A percentile compares a stretch with the other conserved stretches of the same genome.
These are phyloP conservation scores for Lepidurus packardi DNA, from an alignment of 1,140 invertebrate species.

Conservation along the genomic window DNA sequence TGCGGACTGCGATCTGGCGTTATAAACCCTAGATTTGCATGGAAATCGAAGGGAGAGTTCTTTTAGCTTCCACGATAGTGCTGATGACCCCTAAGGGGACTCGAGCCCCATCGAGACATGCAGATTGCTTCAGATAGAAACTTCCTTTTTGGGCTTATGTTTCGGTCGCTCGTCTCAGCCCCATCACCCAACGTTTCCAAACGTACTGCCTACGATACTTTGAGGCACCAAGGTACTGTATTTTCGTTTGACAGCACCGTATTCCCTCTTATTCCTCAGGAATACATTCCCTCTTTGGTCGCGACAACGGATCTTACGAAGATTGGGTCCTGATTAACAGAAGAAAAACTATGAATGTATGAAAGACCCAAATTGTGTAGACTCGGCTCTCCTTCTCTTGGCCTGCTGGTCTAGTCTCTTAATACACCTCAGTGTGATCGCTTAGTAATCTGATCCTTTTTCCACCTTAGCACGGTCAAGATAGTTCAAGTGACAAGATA, in stretches of 20 bases:
- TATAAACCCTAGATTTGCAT: not conserved
- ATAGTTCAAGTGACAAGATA: not conserved
- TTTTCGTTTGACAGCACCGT: too few species aligned
- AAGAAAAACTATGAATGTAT: too few species aligned
- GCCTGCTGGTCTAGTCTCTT: not conserved
- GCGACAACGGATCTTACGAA: not conserved
- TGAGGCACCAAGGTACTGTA: too few species aligned
- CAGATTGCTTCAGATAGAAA: constrained; percentile 2
- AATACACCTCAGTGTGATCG: not conserved
- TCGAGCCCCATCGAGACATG: not conserved
- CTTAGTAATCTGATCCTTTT: constrained; percentile 12
- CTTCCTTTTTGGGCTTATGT: not conserved
- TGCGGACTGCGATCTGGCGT: too few species aligned
- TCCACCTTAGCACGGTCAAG: not conserved
- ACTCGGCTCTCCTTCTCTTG: too few species aligned
- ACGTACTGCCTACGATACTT: too few species aligned
- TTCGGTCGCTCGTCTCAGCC: too few species aligned
- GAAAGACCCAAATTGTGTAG: too few species aligned
- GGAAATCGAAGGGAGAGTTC: not conserved
- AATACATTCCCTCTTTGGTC: not conserved
- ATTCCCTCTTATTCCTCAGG: too few species aligned
- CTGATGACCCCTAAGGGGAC: constrained; percentile 9
- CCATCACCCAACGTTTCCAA: too few species aligned
- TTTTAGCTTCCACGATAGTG: not conserved
- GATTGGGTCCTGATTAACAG: not conserved